Conservation (phyloP, 2,888 invertebrate species). For the Tineola bisselliella region DNA sequence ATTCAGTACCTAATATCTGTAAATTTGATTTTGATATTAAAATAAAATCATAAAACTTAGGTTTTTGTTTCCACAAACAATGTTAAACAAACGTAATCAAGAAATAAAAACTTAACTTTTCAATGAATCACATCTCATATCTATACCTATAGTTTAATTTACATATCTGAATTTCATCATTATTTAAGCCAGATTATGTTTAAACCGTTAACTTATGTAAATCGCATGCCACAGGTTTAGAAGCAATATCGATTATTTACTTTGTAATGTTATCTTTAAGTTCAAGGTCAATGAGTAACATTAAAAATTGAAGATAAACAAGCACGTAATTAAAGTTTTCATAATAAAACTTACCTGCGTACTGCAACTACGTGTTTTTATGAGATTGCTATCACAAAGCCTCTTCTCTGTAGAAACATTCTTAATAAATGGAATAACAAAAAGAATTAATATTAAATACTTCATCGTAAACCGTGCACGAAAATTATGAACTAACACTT, state of each 20-base stretch:
- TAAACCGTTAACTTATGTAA: too few species aligned
- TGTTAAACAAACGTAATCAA: too few species aligned
- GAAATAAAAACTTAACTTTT: too few species aligned
- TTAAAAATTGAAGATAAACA: neutral
- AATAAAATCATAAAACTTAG: too few species aligned
- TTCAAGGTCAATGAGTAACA: neutral
- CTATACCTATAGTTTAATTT: too few species aligned
- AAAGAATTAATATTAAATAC: conserved; percentile 17
- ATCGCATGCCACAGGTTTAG: too few species aligned
- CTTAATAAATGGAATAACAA: conserved; percentile 30
- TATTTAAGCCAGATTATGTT: too few species aligned
- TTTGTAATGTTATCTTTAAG: neutral
- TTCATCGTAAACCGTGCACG: neutral
- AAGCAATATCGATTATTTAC: too few species aligned
- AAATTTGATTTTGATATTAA: too few species aligned
- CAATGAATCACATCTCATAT: too few species aligned
- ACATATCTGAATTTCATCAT: too few species aligned
- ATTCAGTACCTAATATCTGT: conserved; percentile 37
- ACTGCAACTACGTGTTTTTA: conserved; percentile 39
- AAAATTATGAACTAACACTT: neutral
- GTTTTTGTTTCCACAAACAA: too few species aligned
- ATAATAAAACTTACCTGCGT: conserved; percentile 37
- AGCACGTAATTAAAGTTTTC: neutral
- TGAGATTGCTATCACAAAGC: conserved; percentile 36
- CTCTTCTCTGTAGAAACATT: conserved; percentile 30